Evolutionary conservation across 1,140 invertebrate genomes (phyloP).

Genomic region (Drosophila jambulina): DNA sequence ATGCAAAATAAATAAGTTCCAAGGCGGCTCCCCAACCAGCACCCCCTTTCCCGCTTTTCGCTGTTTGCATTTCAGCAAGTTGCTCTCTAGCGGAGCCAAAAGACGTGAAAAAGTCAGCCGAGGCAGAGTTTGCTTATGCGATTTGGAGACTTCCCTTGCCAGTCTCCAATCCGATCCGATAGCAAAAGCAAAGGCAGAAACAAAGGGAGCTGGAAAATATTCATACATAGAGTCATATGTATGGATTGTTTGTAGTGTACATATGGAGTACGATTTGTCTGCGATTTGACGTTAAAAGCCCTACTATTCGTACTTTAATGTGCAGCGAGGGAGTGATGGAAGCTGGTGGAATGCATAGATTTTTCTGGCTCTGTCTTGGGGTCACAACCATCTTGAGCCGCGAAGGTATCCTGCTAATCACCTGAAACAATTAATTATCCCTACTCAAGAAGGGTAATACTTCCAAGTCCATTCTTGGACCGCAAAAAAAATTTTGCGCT

Average conservation of each 20-base stretch:
- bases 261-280: background rate
- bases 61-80: slow-evolving; percentile 64
- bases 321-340: slow-evolving; percentile 5
- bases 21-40: slow-evolving; percentile 25
- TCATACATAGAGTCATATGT: background rate
- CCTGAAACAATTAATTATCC: slow-evolving; percentile 19
- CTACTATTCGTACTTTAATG: slow-evolving; percentile 8
- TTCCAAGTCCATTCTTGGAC: background rate
- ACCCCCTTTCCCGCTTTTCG: slow-evolving; percentile 1
- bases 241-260: background rate
- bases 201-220: slow-evolving; percentile 1
- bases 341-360: slow-evolving; percentile 14
- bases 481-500: too few species aligned
- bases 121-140: slow-evolving; percentile 67
- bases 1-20: slow-evolving; percentile 64
- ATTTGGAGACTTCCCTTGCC: slow-evolving; percentile 51
- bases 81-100: slow-evolving; percentile 55
- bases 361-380: slow-evolving; percentile 31
- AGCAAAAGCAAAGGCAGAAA: slow-evolving; percentile 6
- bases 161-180: slow-evolving; percentile 30
- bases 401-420: slow-evolving; percentile 8
- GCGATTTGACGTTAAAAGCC: slow-evolving; percentile 8
- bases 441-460: background rate
- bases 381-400: slow-evolving; percentile 42
- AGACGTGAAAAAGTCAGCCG: slow-evolving; percentile 51